Percentiles rank a stretch among this genome's conserved stretches.
Conservation (phyloP, 2,888 invertebrate species). For the Lepidochitona cinerea region DNA sequence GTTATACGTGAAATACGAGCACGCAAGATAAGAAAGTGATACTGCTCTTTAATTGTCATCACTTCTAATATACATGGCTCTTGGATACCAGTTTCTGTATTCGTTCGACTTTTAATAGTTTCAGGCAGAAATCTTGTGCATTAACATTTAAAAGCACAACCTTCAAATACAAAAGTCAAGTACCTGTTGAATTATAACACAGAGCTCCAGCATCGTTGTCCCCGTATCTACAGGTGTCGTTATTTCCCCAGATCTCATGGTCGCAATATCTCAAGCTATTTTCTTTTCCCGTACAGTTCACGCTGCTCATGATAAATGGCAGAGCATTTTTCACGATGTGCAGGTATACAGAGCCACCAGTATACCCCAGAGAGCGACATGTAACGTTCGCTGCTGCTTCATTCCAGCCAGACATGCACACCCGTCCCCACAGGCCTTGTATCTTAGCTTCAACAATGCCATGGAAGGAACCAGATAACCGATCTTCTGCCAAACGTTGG, state of each 20-base stretch:
- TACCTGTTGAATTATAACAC: slow-evolving; percentile 54
- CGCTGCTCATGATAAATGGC: slow-evolving; percentile 47
- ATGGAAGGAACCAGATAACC: neutral
- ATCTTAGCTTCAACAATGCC: neutral
- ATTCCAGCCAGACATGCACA: slow-evolving; percentile 73
- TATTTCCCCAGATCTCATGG: slow-evolving; percentile 35
- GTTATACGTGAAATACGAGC: no score
- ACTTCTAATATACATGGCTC: no score
- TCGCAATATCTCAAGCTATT: slow-evolving; percentile 44
- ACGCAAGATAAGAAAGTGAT: no score
- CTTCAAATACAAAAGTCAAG: no score
- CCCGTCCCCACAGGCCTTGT: slow-evolving; percentile 68
- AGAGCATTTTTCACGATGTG: slow-evolving; percentile 57
- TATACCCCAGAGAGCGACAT: slow-evolving; percentile 69
- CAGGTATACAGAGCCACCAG: slow-evolving; percentile 54
- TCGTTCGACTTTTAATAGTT: no score
- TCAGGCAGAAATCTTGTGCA: no score
- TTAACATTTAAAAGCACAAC: no score
- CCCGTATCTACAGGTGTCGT: slow-evolving; percentile 41
- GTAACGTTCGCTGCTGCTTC: slow-evolving; percentile 73
- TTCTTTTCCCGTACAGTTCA: slow-evolving; percentile 48
- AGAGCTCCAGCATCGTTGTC: slow-evolving; percentile 55
- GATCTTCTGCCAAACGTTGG: slow-evolving; percentile 31
- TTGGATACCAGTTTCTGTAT: no score
- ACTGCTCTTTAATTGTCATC: no score